Evolutionary conservation across 2,888 invertebrate species (phyloP).

Genomic region (Neocrepidodera transversa): DNA sequence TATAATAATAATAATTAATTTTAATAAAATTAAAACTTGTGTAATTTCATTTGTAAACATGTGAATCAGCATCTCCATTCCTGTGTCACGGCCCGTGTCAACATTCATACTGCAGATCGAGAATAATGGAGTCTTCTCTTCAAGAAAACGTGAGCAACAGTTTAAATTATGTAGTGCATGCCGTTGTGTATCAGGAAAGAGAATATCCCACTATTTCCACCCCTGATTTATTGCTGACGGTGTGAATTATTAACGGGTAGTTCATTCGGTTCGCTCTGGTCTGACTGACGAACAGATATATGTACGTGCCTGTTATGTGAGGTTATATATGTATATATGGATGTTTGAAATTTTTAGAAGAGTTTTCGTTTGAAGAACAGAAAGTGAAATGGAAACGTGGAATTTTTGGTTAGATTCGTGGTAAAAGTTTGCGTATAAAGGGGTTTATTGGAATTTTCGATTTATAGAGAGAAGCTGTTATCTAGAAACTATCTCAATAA

Average conservation of each 20-base stretch:
- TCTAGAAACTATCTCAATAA: no score
- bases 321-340: not conserved
- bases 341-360: constrained; percentile 13
- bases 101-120: not conserved
- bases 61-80: no score
- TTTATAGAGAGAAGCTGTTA: no score
- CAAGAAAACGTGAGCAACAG: constrained; percentile 28
- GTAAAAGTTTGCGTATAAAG: not conserved
- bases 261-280: not conserved
- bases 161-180: constrained; percentile 29
- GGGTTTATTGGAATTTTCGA: not conserved
- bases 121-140: constrained; percentile 19
- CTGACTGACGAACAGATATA: constrained; percentile 12
- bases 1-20: no score
- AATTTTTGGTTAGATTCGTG: not conserved
- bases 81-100: constrained; percentile 12
- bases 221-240: constrained; percentile 18
- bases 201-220: constrained; percentile 21
- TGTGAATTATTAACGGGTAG: constrained; percentile 23
- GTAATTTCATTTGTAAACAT: no score
- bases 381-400: not conserved
- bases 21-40: no score
- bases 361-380: not conserved
- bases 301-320: not conserved
- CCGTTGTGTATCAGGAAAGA: constrained; percentile 22